A percentile compares a stretch with the other conserved stretches of the same genome.
Evolutionary conservation across 2,888 invertebrate genomes (phyloP).

Genomic region (Erebia palarica): DNA sequence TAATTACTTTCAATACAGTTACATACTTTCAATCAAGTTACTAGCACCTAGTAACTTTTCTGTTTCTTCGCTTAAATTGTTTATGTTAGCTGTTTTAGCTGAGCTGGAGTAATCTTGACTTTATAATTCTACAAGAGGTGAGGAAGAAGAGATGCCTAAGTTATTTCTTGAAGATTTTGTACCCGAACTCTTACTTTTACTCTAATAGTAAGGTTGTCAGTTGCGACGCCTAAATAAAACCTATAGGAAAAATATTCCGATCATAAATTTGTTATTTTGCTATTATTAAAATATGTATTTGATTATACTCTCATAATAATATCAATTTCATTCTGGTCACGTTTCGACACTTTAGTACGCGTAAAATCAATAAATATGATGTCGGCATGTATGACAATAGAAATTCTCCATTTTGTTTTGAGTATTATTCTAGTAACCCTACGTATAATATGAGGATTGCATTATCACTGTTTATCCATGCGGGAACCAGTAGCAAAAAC

Average conservation of each 20-base stretch:
- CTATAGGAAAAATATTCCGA: no score
- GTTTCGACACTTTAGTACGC: conserved; percentile 17
- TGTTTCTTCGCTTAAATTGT: no score
- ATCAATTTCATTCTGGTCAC: conserved; percentile 20
- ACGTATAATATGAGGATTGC: not conserved
- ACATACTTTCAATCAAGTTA: no score
- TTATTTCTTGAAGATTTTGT: no score
- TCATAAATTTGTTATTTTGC: not conserved
- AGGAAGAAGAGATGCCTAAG: no score
- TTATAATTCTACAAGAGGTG: no score
- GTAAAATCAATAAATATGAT: conserved; percentile 15
- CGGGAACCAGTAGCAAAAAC: not conserved
- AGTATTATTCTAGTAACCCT: not conserved
- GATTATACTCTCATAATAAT: not conserved
- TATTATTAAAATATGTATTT: not conserved
- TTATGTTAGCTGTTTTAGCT: no score
- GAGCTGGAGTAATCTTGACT: no score
- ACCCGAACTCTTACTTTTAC: not conserved
- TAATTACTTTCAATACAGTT: no score
- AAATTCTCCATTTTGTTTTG: conserved; percentile 2
- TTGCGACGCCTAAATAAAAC: not conserved
- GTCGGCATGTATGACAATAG: conserved; percentile 1
- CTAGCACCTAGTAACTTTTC: no score
- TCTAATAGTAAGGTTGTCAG: no score
- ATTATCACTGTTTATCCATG: conserved; percentile 9